Evolutionary conservation across 2,797 vertebrate species (phyloP), one percentile per base, ranked within the genome.

Genomic region (Esox masquinongy): DNA sequence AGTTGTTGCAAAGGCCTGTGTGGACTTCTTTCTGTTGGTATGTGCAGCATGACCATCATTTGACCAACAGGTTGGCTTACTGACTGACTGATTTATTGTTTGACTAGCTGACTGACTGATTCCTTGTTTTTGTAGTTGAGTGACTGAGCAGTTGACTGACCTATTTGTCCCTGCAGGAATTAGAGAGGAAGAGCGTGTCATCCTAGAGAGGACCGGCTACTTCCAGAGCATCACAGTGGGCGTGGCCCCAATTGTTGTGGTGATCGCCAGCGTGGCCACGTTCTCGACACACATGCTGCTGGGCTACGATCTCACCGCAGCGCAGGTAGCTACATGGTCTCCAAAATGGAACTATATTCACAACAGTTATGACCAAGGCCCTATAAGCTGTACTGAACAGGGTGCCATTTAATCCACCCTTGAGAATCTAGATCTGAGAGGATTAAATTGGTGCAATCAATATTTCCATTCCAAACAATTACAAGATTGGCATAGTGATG

Each of bases 201-300:
- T 96, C 68, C 75, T 98, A 80, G 95, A 97, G 75, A 92, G 91
- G 56, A 95, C 95, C 0, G 97, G 96, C 51, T 98, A 98, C 89
- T 97, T 97, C 83, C 97, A 98, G 92, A 98, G 97, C 88, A 94
- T 97, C 88, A 96, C 95, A 0, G 96, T 98, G 5, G 97, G 97
- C 0, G 94, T 97, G 87, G 97, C 97, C 73, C 96, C 97, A 43
- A 94, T 97, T 0, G 97, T 97, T 0, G 96, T 98, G 1, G 96
- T 97, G 78, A 97, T 97, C 4, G 97, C 97, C 87, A 98, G 97
- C 0, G 96, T 98, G 80, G 94, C 95, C 70, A 97, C 97, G 0
- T 98, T 98, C 90, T 96, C 97, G 56, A 90, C 95, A 74, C 97
- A 97, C 85, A 96, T 98, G 96, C 90, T 95, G 87, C 93, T 97